Evolutionary conservation across 2,888 invertebrate species (phyloP).

Genomic region (Lymantria dispar): DNA sequence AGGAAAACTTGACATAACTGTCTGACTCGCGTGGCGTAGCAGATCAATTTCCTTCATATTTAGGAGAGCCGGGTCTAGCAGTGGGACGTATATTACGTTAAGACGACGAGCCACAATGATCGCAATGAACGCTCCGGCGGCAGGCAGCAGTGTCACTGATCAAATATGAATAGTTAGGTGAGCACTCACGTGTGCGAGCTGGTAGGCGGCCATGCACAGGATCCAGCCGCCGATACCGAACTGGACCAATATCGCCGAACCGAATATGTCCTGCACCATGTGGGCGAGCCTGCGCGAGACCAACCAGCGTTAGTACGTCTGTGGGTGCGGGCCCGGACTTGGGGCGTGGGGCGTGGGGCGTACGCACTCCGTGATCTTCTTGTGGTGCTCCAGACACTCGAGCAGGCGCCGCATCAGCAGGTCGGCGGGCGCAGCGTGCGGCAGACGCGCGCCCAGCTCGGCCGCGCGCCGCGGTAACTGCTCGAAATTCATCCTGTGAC

Average conservation of each 20-base stretch:
- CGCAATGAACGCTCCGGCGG: no score
- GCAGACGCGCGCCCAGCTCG: slow-evolving; percentile 9
- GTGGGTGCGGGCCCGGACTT: background rate
- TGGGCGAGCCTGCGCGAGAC: slow-evolving; percentile 40
- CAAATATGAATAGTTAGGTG: no score
- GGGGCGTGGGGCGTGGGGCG: background rate
- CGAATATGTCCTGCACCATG: slow-evolving; percentile 60
- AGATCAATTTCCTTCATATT: no score
- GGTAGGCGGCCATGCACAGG: slow-evolving; percentile 72
- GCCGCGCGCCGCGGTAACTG: slow-evolving; percentile 42
- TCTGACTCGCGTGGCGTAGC: no score
- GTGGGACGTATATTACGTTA: no score
- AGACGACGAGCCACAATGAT: no score
- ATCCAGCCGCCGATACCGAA: slow-evolving; percentile 73
- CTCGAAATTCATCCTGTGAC: slow-evolving; percentile 49
- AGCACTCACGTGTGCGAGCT: slow-evolving; percentile 63
- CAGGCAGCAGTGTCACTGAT: no score
- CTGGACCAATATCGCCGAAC: slow-evolving; percentile 60
- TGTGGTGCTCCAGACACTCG: slow-evolving; percentile 54
- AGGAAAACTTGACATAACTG: no score
- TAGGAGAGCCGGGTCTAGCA: no score
- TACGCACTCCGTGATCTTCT: slow-evolving; percentile 47
- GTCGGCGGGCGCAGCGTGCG: slow-evolving; percentile 27
- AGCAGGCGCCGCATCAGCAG: slow-evolving; percentile 39
- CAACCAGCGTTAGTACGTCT: background rate